Evolutionary conservation across 1,140 invertebrate species (phyloP).

Genomic region (Homalodisca vitripennis): DNA sequence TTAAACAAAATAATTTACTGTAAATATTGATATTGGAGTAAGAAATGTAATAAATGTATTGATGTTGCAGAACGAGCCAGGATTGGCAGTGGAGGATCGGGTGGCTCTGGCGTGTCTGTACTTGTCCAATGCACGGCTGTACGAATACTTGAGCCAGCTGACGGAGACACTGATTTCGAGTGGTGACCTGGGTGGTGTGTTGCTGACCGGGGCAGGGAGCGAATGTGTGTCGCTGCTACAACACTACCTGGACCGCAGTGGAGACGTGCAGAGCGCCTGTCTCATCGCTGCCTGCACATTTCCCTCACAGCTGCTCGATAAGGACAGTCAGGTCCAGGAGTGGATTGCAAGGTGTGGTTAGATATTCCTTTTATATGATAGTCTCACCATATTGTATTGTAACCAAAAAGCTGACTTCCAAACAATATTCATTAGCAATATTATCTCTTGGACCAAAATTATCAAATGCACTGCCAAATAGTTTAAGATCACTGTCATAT

Average conservation of each 20-base stretch:
- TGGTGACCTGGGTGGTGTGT: slow-evolving; percentile 81
- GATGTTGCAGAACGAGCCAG: slow-evolving; percentile 70
- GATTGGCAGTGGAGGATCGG: slow-evolving; percentile 80
- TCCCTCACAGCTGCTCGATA: slow-evolving; percentile 61
- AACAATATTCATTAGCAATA: too few relatives aligned
- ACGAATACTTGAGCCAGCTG: slow-evolving; percentile 73
- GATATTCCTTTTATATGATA: too few relatives aligned
- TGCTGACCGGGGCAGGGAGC: slow-evolving; percentile 74
- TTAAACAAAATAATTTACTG: too few relatives aligned
- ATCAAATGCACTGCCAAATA: too few relatives aligned
- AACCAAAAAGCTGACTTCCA: too few relatives aligned
- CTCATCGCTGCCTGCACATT: slow-evolving; percentile 74
- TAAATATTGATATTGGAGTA: too few relatives aligned
- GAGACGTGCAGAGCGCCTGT: slow-evolving; percentile 90
- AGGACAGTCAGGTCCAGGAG: slow-evolving; percentile 58
- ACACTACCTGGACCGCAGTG: slow-evolving; percentile 84
- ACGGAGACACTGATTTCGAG: slow-evolving; percentile 67
- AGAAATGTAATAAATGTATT: too few relatives aligned
- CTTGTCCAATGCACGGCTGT: slow-evolving; percentile 76
- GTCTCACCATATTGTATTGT: too few relatives aligned
- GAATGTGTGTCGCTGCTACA: slow-evolving; percentile 82
- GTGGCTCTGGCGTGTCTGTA: slow-evolving; percentile 93
- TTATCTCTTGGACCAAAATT: too few relatives aligned
- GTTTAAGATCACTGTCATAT: too few relatives aligned
- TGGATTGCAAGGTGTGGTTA: slow-evolving; percentile 77